phyloP scores from a whole-genome alignment of 2,888 invertebrate genomes.

The Microplitis deprimator region DNA sequence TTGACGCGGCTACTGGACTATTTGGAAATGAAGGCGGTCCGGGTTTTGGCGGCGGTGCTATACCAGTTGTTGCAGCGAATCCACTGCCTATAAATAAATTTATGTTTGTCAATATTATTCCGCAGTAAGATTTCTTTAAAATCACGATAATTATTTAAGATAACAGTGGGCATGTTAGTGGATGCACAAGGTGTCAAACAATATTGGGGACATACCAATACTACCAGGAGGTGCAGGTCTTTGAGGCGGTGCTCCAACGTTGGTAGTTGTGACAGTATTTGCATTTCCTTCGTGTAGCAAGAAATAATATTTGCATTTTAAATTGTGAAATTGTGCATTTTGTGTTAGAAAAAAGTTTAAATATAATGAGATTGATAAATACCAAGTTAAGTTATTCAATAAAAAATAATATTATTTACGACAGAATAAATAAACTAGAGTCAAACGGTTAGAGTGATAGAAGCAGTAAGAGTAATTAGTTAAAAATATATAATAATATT shows the following conservation, averaged over 20 bases:
- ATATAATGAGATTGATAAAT: neutral
- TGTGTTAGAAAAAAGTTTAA: neutral
- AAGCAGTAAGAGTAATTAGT: neutral
- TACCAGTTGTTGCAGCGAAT: conserved; percentile 59
- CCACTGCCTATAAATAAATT: conserved; percentile 60
- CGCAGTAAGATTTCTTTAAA: conserved; percentile 18
- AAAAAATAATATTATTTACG: neutral
- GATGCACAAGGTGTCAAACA: conserved; percentile 3
- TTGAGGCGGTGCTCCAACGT: conserved; percentile 64
- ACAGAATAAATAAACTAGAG: neutral
- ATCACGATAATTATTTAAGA: conserved; percentile 9
- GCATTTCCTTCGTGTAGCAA: conserved; percentile 66
- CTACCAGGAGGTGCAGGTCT: conserved; percentile 69
- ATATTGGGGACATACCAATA: conserved; percentile 64
- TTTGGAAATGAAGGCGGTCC: conserved; percentile 73
- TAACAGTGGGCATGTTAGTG: neutral
- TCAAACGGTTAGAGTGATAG: neutral
- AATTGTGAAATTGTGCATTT: conserved; percentile 9
- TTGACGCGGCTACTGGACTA: conserved; percentile 62
- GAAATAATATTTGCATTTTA: conserved; percentile 50
- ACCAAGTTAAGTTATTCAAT: neutral
- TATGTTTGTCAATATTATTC: conserved; percentile 33
- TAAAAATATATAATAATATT: neutral
- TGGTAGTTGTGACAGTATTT: conserved; percentile 55
- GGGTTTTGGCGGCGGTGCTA: conserved; percentile 69